phyloP scores from a whole-genome alignment of 2,888 invertebrate genomes.

The Pterostichus niger region DNA sequence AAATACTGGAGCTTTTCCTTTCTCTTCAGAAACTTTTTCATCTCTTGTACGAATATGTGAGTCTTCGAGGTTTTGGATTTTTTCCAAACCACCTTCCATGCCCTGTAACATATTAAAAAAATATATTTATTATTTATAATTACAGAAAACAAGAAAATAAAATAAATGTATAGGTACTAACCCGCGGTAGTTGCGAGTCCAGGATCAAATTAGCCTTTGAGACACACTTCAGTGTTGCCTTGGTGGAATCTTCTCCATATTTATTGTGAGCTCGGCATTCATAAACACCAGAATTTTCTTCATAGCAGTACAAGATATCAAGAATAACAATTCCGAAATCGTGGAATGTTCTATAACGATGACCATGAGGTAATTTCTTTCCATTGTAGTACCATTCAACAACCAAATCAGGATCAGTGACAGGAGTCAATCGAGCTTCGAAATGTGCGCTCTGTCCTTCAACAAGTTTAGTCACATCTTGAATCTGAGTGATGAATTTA shows the following conservation, averaged over 20 bases:
- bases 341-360: slow-evolving; percentile 97
- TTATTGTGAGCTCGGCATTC: slow-evolving; percentile 96
- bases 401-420: slow-evolving; percentile 95
- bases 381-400: slow-evolving; percentile 98
- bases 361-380: slow-evolving; percentile 94
- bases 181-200: slow-evolving; percentile 95
- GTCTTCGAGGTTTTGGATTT: slow-evolving; percentile 95
- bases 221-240: slow-evolving; percentile 90
- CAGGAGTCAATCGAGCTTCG: slow-evolving; percentile 94
- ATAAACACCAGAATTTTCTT: slow-evolving; percentile 96
- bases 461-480: slow-evolving; percentile 89
- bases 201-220: slow-evolving; percentile 94
- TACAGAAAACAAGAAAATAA: not conserved
- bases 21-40: slow-evolving; percentile 85
- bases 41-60: slow-evolving; percentile 89
- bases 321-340: slow-evolving; percentile 98
- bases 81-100: slow-evolving; percentile 97
- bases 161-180: slow-evolving; percentile 75
- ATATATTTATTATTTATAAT: too few relatives aligned
- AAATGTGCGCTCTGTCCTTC: slow-evolving; percentile 98
- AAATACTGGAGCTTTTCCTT: slow-evolving; percentile 93
- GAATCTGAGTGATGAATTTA: slow-evolving; percentile 92
- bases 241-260: slow-evolving; percentile 92
- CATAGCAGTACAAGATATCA: slow-evolving; percentile 97
- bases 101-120: slow-evolving; percentile 78